These are phyloP conservation scores for Hemistola chrysoprasaria DNA, from an alignment of 2,888 invertebrate species.

Conservation along the genomic window DNA sequence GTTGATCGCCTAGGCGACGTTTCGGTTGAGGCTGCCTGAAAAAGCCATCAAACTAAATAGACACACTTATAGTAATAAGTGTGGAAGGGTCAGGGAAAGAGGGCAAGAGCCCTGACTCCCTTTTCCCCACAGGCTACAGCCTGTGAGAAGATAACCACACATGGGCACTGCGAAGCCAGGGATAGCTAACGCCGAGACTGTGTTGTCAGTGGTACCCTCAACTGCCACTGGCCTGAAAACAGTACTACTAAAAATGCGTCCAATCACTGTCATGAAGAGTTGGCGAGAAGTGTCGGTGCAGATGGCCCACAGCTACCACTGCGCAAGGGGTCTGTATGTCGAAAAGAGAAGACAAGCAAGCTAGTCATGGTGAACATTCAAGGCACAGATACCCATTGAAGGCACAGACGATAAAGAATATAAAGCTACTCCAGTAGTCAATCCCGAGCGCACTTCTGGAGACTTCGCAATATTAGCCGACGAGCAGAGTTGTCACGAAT, in stretches of 20 bases:
- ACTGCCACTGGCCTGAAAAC: neutral
- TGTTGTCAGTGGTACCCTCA: neutral
- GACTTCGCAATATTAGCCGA: too few relatives aligned
- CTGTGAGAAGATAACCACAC: too few relatives aligned
- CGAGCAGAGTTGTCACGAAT: neutral
- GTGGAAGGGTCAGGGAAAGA: too few relatives aligned
- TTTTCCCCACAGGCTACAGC: too few relatives aligned
- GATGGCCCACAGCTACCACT: neutral
- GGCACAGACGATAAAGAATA: neutral
- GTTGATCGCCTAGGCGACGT: too few relatives aligned
- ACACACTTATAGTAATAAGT: too few relatives aligned
- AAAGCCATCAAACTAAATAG: too few relatives aligned
- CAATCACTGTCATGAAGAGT: neutral
- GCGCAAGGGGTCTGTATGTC: neutral
- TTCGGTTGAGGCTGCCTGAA: too few relatives aligned
- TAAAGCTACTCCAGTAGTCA: neutral
- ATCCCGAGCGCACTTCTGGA: neutral
- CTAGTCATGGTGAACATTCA: too few relatives aligned
- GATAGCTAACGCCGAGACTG: too few relatives aligned
- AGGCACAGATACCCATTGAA: neutral
- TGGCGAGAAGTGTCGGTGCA: neutral
- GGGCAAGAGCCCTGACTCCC: too few relatives aligned
- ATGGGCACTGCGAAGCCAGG: too few relatives aligned
- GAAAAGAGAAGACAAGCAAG: neutral
- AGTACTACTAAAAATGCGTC: conserved; percentile 2